These are phyloP conservation scores for Aix galericulata DNA, from an alignment of 2,113 vertebrate genomes.

Conservation along the genomic window DNA sequence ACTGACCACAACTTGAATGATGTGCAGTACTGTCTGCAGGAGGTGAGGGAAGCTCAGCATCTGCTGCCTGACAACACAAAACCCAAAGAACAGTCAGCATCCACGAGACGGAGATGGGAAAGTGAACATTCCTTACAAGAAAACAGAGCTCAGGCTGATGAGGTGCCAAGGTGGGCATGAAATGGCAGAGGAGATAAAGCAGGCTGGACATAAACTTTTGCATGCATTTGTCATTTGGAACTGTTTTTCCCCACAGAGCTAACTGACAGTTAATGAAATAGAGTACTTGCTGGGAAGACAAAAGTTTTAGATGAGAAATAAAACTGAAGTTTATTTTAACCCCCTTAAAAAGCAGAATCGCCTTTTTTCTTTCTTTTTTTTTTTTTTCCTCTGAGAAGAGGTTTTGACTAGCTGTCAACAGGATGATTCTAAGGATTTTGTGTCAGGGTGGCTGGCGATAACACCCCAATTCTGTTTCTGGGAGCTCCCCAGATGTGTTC, in stretches of 20 bases:
- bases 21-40: constrained; percentile 90
- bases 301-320: background rate
- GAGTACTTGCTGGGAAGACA: background rate
- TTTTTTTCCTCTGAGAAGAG: background rate
- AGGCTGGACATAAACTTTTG: background rate
- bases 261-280: background rate
- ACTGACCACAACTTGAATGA: constrained; percentile 95
- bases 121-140: background rate
- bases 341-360: background rate
- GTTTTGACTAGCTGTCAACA: background rate
- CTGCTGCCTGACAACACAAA: constrained; percentile 83
- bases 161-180: background rate
- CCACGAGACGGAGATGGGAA: rapidly evolving
- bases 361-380: background rate
- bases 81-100: constrained; percentile 35
- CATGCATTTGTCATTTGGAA: background rate
- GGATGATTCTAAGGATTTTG: background rate
- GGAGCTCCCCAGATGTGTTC: background rate
- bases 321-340: background rate
- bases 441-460: background rate
- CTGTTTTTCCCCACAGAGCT: background rate
- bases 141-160: background rate
- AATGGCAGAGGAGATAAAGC: background rate
- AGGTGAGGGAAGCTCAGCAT: constrained; percentile 93
- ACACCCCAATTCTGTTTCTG: background rate